Base-by-base conservation (phyloP, 2,113 vertebrate species). In the Columba janthina region DNA sequence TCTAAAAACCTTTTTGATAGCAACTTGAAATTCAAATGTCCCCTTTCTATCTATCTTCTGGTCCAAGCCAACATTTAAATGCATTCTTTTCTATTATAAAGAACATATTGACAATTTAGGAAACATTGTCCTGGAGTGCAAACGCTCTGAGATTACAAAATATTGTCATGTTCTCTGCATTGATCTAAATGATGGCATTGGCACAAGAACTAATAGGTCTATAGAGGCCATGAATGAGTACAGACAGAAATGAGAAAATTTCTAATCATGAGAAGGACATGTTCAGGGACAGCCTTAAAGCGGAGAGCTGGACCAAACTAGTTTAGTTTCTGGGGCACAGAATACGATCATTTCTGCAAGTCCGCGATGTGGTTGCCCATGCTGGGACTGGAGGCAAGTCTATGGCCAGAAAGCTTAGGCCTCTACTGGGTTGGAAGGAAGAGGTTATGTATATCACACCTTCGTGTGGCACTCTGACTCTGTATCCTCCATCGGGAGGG, bases 121-220 rank as follows among this genome's bases (percentile, higher is more conserved):
- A 94, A 95, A 78, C 80, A n/a, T 74, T 92, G 80, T 93, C 57
- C 80, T 94, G 85, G 60, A 60, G 75, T 67, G 83, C 67, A 86
- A 92, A 92, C 12, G 12, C 57, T 77, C 69, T 87, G 65, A 78
- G 90, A 92, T 87, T 93, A 90, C 93, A 71, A 85, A 92, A 93
- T 74, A 85, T 62, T 67, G 61, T 84, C 80, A 17, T 84, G 80
- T 96, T 95, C 93, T 84, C 57, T 84, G 76, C 73, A 60, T 53
- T 81, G 79, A 87, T 64, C 76, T 93, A 84, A 90, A 85, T 87
- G 72, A 95, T 61, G 79, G 83, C 14, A 2, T 57, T 95, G 83
- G 91, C 95, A 90, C 61, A 56, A 87, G 91, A 89, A 31, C 86
- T 93, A 91, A 94, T 94, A 74, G 94, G 86, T 89, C 94, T 92